Conservation (phyloP, 2,797 vertebrate genomes). For the Aeoliscus strigatus region DNA sequence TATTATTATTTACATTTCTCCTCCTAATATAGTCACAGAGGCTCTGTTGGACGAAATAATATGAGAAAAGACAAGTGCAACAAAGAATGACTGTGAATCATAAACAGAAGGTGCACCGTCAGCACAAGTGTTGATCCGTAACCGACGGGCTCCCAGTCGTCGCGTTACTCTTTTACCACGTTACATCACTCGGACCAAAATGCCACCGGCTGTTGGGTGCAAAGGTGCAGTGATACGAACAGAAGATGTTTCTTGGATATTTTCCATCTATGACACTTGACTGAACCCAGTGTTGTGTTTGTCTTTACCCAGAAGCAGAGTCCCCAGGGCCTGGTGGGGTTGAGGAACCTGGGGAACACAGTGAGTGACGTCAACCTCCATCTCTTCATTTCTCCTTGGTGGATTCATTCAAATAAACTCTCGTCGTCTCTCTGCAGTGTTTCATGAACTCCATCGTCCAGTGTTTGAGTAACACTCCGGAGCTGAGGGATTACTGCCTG, state of each 20-base stretch:
- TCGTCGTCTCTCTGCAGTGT: conserved; percentile 74
- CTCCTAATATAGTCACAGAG: too few relatives aligned
- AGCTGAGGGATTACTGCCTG: conserved; percentile 92
- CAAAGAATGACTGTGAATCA: too few relatives aligned
- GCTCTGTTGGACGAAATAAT: too few relatives aligned
- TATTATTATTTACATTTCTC: too few relatives aligned
- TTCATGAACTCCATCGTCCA: conserved; percentile 99
- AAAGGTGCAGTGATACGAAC: too few relatives aligned
- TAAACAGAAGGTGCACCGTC: conserved; percentile 6
- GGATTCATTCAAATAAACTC: background rate
- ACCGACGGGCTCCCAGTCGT: conserved; percentile 8
- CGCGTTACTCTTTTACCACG: conserved; percentile 22
- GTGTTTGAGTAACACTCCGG: conserved; percentile 93
- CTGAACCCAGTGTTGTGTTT: conserved; percentile 11
- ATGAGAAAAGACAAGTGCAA: too few relatives aligned
- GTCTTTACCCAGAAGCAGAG: conserved; percentile 81
- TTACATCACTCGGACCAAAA: background rate
- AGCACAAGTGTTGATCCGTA: conserved; percentile 20
- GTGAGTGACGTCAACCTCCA: conserved; percentile 78
- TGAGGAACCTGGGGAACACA: conserved; percentile 94
- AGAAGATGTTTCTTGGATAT: conserved; percentile 1
- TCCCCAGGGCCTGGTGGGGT: conserved; percentile 88
- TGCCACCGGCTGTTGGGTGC: conserved; percentile 4
- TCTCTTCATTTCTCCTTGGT: too few relatives aligned
- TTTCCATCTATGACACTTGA: background rate